Conservation (phyloP, 2,113 vertebrate species). For the Tetrax tetrax region DNA sequence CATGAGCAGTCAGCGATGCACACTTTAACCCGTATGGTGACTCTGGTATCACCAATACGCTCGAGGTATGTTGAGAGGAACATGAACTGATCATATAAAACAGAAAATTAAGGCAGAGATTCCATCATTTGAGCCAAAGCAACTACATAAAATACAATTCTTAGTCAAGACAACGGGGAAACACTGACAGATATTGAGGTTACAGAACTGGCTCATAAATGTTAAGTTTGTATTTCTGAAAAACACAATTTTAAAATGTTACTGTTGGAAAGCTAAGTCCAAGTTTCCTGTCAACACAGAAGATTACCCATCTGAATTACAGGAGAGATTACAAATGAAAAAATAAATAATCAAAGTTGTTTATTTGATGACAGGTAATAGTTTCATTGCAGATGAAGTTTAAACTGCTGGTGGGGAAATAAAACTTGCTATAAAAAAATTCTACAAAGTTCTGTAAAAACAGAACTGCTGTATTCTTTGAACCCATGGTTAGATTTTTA, state of each 20-base stretch:
- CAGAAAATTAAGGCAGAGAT: not conserved
- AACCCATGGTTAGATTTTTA: not conserved
- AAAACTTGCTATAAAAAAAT: not conserved
- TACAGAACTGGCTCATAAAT: not conserved
- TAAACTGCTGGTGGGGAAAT: not conserved
- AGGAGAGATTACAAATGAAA: not conserved
- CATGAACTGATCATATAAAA: not conserved
- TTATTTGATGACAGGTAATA: not conserved
- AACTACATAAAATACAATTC: not conserved
- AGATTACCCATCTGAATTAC: not conserved
- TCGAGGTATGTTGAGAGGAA: not conserved
- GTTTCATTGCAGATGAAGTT: not conserved
- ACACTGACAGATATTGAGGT: not conserved
- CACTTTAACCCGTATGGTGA: not conserved
- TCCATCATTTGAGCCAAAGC: not conserved
- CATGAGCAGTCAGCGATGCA: not conserved
- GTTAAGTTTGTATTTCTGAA: not conserved
- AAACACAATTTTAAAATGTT: not conserved
- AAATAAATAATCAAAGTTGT: not conserved
- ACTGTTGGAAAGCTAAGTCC: not conserved
- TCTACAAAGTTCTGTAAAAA: not conserved
- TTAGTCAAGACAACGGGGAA: not conserved
- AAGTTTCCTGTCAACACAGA: not conserved
- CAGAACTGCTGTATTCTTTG: not conserved
- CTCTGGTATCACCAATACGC: not conserved